Evolutionary conservation across 1,140 invertebrate species (phyloP), one percentile per base, ranked within the genome.

Genomic region (Subanguina moxae): DNA sequence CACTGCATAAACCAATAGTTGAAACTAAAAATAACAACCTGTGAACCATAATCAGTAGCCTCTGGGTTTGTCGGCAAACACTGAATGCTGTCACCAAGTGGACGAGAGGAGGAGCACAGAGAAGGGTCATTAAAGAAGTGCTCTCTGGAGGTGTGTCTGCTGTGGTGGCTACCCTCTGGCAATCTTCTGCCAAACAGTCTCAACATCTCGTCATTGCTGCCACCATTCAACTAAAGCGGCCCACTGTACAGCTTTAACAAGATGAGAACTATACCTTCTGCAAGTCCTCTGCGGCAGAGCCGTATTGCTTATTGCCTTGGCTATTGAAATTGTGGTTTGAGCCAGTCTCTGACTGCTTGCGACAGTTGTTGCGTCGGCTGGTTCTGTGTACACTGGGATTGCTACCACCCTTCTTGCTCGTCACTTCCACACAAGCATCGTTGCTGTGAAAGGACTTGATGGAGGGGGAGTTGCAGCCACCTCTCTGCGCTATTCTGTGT

Each of bases 11-110:
- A 25, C 32, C 32, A 11, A 38, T 38, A 38, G 32, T 11, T 25
- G 48, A 52, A 1, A 7, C 3, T 52, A 52, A 21, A 52, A 52
- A 52, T 3, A 52, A 21, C 15, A 19, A 52, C 48, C 48, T 52
- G 48, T 25, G n/a, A 25, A 15, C 15, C 17, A 52, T 52, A 52
- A 25, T 52, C n/a, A 25, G n/a, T 15, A 7, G 48, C 8, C 8
- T 21, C 23, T 52, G 3, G n/a, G n/a, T 3, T 25, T 1, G 48
- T 52, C 3, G 48, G 23, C 23, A 52, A 15, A 15, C 48, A 52
- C 48, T 52, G 48, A 7, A 52, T 52, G 48, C 48, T 52, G 48
- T 52, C 48, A 25, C 48, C 23, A 52, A 52, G n/a, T 21, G n/a
- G n/a, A 52, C 15, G 48, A 21, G 48, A 21, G n/a, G 48, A 25